phyloP scores from a whole-genome alignment of 2,888 invertebrate species.

The Sisyra terminalis region DNA sequence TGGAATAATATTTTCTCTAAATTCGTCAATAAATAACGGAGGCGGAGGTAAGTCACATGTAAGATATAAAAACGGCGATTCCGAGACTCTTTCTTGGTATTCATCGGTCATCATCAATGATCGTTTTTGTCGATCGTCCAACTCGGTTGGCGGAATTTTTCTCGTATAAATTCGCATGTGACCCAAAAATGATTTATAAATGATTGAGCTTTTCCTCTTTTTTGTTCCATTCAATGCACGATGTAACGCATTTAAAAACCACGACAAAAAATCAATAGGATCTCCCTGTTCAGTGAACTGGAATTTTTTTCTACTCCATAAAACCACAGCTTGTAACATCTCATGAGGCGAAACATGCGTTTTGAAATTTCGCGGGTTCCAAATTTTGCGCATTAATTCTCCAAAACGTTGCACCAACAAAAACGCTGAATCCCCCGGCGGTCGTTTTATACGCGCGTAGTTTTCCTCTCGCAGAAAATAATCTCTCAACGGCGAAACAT shows the following conservation, averaged over 20 bases:
- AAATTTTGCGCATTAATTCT: constrained; percentile 89
- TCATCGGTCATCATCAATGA: constrained; percentile 65
- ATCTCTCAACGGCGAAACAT: constrained; percentile 86
- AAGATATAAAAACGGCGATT: constrained; percentile 88
- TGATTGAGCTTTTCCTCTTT: constrained; percentile 73
- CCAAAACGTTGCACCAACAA: constrained; percentile 86
- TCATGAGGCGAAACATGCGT: constrained; percentile 99
- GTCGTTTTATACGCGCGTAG: constrained; percentile 74
- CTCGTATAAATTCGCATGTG: constrained; percentile 80
- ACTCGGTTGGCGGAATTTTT: constrained; percentile 84
- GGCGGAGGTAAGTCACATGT: constrained; percentile 97
- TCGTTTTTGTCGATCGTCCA: constrained; percentile 76
- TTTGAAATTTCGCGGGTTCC: constrained; percentile 99
- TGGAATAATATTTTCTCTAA: constrained; percentile 96
- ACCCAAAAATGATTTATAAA: constrained; percentile 88
- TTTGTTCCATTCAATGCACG: constrained; percentile 86
- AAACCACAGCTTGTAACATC: constrained; percentile 96
- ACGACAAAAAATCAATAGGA: constrained; percentile 93
- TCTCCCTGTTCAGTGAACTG: constrained; percentile 99
- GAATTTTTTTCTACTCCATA: constrained; percentile 92
- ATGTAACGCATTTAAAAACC: constrained; percentile 95
- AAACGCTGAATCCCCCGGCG: constrained; percentile 89
- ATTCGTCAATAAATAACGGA: constrained; percentile 93
- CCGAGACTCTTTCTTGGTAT: constrained; percentile 72
- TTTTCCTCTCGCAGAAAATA: constrained; percentile 91